Percentiles rank a stretch among this genome's conserved stretches.
Evolutionary conservation across 2,797 vertebrate species (phyloP).

Genomic region (Myripristis murdjan): DNA sequence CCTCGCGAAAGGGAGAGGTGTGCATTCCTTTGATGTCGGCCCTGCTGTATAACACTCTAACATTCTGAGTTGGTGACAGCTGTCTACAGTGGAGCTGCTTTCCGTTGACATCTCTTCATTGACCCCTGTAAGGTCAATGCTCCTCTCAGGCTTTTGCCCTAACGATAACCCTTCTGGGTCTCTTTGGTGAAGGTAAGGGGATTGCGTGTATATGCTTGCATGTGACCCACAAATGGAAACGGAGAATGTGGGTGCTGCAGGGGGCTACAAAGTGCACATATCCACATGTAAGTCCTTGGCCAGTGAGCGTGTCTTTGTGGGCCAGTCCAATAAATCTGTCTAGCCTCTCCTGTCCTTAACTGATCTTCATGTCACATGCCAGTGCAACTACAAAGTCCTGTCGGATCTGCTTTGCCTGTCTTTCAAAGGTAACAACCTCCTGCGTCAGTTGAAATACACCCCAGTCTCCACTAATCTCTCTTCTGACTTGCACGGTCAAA

Average conservation of each 20-base stretch:
- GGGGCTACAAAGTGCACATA: neutral
- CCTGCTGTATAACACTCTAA: slow-evolving; percentile 23
- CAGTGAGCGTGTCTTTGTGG: neutral
- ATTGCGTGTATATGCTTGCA: neutral
- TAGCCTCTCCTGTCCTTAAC: neutral
- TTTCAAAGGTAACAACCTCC: neutral
- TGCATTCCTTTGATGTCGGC: slow-evolving; percentile 63
- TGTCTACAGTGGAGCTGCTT: slow-evolving; percentile 39
- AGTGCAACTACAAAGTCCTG: neutral
- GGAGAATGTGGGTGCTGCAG: neutral
- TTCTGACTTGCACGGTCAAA: neutral
- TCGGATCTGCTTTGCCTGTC: neutral
- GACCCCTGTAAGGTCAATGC: slow-evolving; percentile 18
- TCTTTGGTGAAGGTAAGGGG: neutral
- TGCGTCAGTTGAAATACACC: neutral
- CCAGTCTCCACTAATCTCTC: too few species aligned
- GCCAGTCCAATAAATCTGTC: too few species aligned
- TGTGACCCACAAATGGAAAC: neutral
- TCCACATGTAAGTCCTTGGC: slow-evolving; percentile 3
- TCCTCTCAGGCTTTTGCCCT: slow-evolving; percentile 28
- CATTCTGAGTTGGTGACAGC: slow-evolving; percentile 41
- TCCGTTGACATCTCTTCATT: slow-evolving; percentile 11
- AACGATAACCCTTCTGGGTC: slow-evolving; percentile 32
- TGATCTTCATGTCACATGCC: slow-evolving; percentile 9
- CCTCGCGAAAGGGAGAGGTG: slow-evolving; percentile 51